Base-by-base conservation (phyloP, 2,113 vertebrate species). In the Aptenodytes patagonicus region DNA sequence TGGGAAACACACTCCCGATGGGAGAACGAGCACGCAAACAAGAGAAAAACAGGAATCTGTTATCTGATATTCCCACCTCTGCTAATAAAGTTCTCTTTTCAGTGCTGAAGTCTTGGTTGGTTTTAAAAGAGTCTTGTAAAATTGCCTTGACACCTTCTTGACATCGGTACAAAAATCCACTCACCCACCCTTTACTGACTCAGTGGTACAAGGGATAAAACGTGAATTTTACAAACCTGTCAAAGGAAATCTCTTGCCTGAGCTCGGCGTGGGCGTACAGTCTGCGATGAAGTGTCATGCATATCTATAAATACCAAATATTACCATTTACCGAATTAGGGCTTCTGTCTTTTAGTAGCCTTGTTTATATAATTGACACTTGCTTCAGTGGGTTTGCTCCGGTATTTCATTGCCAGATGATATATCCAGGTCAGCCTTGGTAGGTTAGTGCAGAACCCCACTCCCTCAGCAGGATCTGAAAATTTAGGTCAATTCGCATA, bases 381-480 rank as follows among this genome's bases (percentile, higher is more conserved):
- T 61, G 31, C 69, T 89, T 83, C 75, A 69, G 77, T 19, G 36
- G 21, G 28, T 87, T 89, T 62, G 70, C 89, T 71, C 11, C 64
- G 38, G 72, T 58, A 84, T 87, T 79, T 95, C 71, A 40, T 52
- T 83, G 72, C 46, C 72, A 47, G 84, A 31, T 54, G 65, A 83
- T 64, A 19, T 70, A 95, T 95, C 82, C 92, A 96, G 92, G 97
- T 93, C 95, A 94, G 6, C 29, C 75, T 47, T 17, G 69, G 73
- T 11, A 95, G 87, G 70, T 89, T 72, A 82, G 46, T 40, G 90
- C 83, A 79, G 70, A 91, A 93, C 83, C 61, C 84, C 46, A 40
- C 49, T 94, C 92, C 77, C 95, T 76, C 93, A 94, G 95, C 91
- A 96, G 77, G 91, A 82, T 26, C 78, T 47, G 60, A 73, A 91